A percentile compares a stretch with the other conserved stretches of the same genome.
Evolutionary conservation across 1,140 invertebrate genomes (phyloP).

Genomic region (Drosophila varians): DNA sequence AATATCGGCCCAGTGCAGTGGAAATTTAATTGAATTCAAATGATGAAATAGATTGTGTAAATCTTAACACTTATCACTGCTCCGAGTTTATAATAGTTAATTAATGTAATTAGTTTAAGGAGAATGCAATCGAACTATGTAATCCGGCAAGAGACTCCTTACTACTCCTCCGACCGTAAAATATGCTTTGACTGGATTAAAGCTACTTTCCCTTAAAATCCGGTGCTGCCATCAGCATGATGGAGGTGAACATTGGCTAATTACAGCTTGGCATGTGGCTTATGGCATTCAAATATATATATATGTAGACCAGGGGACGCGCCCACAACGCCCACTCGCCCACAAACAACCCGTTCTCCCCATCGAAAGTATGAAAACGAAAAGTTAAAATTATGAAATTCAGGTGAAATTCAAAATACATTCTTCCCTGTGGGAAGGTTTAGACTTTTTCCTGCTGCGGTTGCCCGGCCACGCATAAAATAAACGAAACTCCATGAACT

Average conservation of each 20-base stretch:
- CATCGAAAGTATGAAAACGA: conserved; percentile 33
- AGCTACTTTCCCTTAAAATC: conserved; percentile 38
- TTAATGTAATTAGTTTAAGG: neutral
- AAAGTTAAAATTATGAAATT: conserved; percentile 34
- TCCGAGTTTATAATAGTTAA: neutral
- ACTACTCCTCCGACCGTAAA: neutral
- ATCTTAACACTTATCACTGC: neutral
- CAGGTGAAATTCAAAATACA: conserved; percentile 32
- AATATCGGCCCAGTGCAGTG: no score
- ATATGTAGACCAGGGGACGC: conserved; percentile 6
- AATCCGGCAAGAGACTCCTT: conserved; percentile 3
- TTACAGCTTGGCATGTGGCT: conserved; percentile 72
- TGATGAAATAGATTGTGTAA: neutral
- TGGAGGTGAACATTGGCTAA: conserved; percentile 49
- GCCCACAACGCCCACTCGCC: neutral
- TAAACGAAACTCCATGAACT: conserved; percentile 60
- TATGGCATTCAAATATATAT: conserved; percentile 64
- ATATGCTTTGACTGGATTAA: conserved; percentile 20
- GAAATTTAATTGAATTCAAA: no score
- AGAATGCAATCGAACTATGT: neutral
- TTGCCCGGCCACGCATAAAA: conserved; percentile 15
- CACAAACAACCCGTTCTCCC: conserved; percentile 1
- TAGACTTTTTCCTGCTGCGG: neutral
- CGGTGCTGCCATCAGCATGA: conserved; percentile 19
- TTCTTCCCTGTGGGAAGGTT: neutral